Base-by-base conservation (phyloP, 1,140 invertebrate species). In the Caenorhabditis remanei region DNA sequence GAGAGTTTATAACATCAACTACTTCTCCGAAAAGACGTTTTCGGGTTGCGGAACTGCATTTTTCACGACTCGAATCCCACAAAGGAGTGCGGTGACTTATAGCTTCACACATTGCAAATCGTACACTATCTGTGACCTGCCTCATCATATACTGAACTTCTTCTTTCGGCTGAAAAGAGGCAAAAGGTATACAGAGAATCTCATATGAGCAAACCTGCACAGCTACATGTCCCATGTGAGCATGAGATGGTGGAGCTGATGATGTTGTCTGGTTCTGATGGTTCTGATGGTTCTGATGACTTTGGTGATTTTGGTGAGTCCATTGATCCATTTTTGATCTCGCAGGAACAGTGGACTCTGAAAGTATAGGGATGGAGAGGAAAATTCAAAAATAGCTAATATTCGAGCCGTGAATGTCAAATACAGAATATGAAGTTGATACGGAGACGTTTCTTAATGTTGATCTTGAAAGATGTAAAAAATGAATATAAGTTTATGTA, bases 11-110 rank as follows among this genome's bases (percentile, higher is more conserved):
- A 6, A 48, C 40, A 19, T 63, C 46, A 13, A 67, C 67, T 41
- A 85, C 85, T 75, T 85, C 63, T 14, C n/a, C 46, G 24, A 85
- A 85, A 21, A 85, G 85, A 9, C 40, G 50, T 56, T 85, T 85
- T 24, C 85, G 21, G 5, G 65, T 16, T 4, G 85, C 43, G 2
- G 63, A 65, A 9, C n/a, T 71, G 8, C 41, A 46, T 75, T 85
- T 85, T 40, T 85, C 85, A 46, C 85, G 43, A n/a, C 50, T 53
- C 6, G 32, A 79, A 56, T 85, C 85, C 85, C 85, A 85, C 2
- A 85, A n/a, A 5, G 40, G 58, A 63, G 85, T 21, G 2, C 53
- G 24, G 13, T 85, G 85, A 11, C 40, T 3, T n/a, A 85, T 63
- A 11, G 63, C 85, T 19, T 75, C 43, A 50, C 63, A 71, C 48